Evolutionary conservation across 2,113 vertebrate genomes (phyloP), one percentile per base, ranked within the genome.

Genomic region (Psophia crepitans): DNA sequence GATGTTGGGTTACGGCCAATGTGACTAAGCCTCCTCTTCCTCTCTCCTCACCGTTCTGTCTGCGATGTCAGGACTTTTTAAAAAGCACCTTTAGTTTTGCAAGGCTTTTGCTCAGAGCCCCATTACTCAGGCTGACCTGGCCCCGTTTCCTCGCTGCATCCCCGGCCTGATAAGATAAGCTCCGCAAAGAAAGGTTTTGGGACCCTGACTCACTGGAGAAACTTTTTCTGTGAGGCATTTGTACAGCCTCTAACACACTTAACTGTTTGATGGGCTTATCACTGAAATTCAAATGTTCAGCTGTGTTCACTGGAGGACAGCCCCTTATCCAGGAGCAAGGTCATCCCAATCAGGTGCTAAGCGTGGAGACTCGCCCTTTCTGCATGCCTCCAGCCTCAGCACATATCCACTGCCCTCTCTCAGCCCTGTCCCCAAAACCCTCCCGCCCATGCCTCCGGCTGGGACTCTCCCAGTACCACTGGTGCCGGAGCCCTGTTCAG

Each of bases 101-200:
- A 97, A 95, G 32, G 69, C 86, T 82, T 58, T 83, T 80, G 94
- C 91, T 92, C 95, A 83, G 91, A 85, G 65, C 89, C 70, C 83
- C 91, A 89, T 97, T 96, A 93, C 71, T 94, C 95, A 95, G 91
- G 84, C 96, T 96, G 87, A 97, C 93, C 93, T 96, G 91, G 94
- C 84, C 68, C 41, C 2, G 69, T 46, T 95, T 95, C 96, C 92
- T 89, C 26, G 14, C 69, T 82, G 90, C 93, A 96, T 92, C 95
- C 93, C 88, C 69, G 76, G 60, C 41, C 84, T 81, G 97, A 98
- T 98, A 98, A 98, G 97, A 98, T 98, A 97, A 98, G 58, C 37
- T 79, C 85, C 74, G 86, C 58, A 93, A 97, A 97, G 89, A 96
- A 94, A 96, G 96, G 78, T 33, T 94, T 95, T 90, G 95, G 90